Evolutionary conservation across 2,888 invertebrate species (phyloP), one percentile per base, ranked within the genome.

Genomic region (Tyria jacobaeae): DNA sequence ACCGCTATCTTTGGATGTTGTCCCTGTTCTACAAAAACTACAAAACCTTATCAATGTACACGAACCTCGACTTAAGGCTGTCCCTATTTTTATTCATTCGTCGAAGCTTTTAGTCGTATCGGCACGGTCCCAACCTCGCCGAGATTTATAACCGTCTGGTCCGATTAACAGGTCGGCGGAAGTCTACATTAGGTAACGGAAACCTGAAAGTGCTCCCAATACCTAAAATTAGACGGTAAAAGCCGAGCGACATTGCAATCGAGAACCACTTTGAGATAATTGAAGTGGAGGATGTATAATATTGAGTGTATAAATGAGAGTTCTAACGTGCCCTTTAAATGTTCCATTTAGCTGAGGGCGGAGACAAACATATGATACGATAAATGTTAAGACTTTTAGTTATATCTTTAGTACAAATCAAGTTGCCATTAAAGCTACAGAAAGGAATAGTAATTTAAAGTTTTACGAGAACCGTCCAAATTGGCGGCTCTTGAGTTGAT

Each of bases 41-140:
- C 87, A 83, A 85, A 84, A 86, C 83, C 91, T 93, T 94, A 94
- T 94, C 94, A 89, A 79, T 60, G 79, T 84, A 94, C 94, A 94
- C 88, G 91, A 87, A 92, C 90, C 89, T 89, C 86, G 84, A 91
- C 92, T 94, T 94, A 92, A 84, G 82, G 78, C 84, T 86, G 85
- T 76, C 89, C 87, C 87, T 88, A 91, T 90, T 92, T 92, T 90
- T 88, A 89, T 84, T 82, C 76, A 72, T 83, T 83, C 87, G 79
- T 73, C 86, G 87, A 89, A 86, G 89, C 92, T 93, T 91, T 93
- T 90, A 93, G 81, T 89, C 89, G 85, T 92, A 94, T 92, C 91
- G 81, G 81, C 74, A 78, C 85, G 68, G 59, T 84, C 86, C 82
- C 86, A 82, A 79, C 82, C 83, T 82, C 80, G 75, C 58, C 61